Evolutionary conservation across 2,113 vertebrate species (phyloP).

Genomic region (Anolis carolinensis): DNA sequence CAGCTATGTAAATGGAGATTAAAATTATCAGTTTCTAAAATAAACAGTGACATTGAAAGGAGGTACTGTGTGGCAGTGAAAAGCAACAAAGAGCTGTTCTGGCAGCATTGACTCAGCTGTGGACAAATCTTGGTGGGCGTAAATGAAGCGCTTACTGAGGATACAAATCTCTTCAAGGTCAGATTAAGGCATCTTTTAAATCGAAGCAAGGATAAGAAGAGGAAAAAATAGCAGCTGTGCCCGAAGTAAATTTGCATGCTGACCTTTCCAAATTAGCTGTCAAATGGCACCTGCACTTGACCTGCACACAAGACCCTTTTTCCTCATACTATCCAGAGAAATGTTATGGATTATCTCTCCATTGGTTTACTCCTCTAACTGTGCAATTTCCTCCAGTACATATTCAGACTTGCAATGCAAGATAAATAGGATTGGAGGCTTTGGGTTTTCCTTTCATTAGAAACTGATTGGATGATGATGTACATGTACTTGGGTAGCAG

Average conservation of each 20-base stretch:
- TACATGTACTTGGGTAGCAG: neutral
- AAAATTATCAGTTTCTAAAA: slow-evolving; percentile 23
- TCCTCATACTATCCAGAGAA: slow-evolving; percentile 14
- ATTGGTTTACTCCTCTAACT: slow-evolving; percentile 37
- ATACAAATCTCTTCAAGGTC: slow-evolving; percentile 30
- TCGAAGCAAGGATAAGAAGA: slow-evolving; percentile 45
- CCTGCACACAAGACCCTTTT: slow-evolving; percentile 5
- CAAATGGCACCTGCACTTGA: slow-evolving; percentile 36
- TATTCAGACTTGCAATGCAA: slow-evolving; percentile 45
- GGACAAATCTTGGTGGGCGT: slow-evolving; percentile 46
- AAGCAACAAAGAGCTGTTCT: slow-evolving; percentile 7
- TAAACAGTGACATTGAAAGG: neutral
- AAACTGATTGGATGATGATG: neutral
- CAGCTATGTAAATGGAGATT: slow-evolving; percentile 14
- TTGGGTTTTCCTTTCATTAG: neutral
- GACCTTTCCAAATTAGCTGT: slow-evolving; percentile 36
- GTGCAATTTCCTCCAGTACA: slow-evolving; percentile 30
- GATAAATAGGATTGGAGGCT: slow-evolving; percentile 25
- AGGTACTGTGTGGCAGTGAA: neutral
- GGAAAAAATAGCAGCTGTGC: slow-evolving; percentile 51
- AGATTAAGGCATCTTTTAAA: slow-evolving; percentile 55
- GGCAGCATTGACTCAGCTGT: slow-evolving; percentile 34
- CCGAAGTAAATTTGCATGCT: slow-evolving; percentile 20
- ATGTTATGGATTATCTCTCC: slow-evolving; percentile 12
- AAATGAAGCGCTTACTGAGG: slow-evolving; percentile 59